phyloP scores from a whole-genome alignment of 2,888 invertebrate genomes.

The Agrochola lychnidis region DNA sequence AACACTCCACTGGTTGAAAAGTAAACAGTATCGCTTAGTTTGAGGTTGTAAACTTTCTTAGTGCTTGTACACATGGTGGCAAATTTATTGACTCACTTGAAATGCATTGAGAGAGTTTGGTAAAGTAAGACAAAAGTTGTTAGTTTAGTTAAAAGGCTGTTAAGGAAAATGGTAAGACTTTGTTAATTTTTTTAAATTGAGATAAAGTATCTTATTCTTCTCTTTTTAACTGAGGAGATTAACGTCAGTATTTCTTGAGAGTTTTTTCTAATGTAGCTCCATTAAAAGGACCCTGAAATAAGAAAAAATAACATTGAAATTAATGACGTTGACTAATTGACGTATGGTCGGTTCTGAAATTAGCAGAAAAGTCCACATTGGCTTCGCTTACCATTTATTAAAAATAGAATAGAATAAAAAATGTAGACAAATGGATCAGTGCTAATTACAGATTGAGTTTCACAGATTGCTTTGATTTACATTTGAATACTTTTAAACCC shows the following conservation, averaged over 20 bases:
- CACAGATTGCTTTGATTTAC: too few species aligned
- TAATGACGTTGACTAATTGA: too few species aligned
- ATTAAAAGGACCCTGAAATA: too few species aligned
- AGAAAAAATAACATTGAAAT: too few species aligned
- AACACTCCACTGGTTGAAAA: constrained; percentile 45
- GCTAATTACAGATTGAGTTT: neutral
- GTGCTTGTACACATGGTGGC: constrained; percentile 37
- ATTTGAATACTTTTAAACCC: too few species aligned
- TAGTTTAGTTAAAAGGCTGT: constrained; percentile 21
- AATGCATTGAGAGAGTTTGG: constrained; percentile 22
- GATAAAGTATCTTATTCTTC: neutral
- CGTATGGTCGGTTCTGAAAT: neutral
- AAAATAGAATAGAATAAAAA: neutral
- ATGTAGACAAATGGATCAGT: neutral
- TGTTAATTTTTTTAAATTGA: neutral
- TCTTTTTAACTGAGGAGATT: neutral
- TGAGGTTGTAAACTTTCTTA: constrained; percentile 42
- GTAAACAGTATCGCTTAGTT: constrained; percentile 47
- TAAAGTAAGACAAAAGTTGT: constrained; percentile 23
- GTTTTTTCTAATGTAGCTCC: neutral
- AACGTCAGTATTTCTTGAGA: neutral
- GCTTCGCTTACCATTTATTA: too few species aligned
- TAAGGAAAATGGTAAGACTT: neutral
- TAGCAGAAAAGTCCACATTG: too few species aligned
- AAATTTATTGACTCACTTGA: constrained; percentile 41